Evolutionary conservation across 2,797 vertebrate genomes (phyloP).

Genomic region (Petrocephalus sullivani): DNA sequence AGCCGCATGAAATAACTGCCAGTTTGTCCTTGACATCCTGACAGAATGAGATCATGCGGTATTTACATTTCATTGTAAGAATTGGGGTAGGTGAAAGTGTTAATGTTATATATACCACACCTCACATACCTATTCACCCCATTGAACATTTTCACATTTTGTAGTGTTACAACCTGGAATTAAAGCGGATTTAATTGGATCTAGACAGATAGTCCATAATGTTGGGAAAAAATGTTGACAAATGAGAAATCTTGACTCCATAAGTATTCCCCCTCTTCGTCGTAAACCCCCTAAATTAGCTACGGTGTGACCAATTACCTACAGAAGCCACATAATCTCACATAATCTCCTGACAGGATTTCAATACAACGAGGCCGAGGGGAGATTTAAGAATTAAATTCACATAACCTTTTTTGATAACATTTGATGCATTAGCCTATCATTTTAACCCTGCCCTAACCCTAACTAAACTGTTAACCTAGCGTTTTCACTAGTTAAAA

Average conservation of each 20-base stretch:
- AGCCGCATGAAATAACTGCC: not conserved
- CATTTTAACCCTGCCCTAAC: not conserved
- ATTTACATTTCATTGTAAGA: conserved; percentile 8
- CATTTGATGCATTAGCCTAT: not conserved
- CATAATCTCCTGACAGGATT: not conserved
- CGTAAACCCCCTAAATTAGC: not conserved
- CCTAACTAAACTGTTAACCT: not conserved
- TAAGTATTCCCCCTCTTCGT: not conserved
- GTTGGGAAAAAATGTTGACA: not conserved
- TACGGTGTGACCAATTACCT: not conserved
- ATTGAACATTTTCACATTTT: not conserved
- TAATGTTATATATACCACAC: not conserved
- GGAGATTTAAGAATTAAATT: not conserved
- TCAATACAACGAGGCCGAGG: not conserved
- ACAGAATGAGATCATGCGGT: conserved; percentile 24
- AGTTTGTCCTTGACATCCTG: conserved; percentile 23
- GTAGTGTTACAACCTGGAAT: not conserved
- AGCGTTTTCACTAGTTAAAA: not conserved
- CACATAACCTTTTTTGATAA: not conserved
- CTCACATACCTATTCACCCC: not conserved
- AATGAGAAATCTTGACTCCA: not conserved
- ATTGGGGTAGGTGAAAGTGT: not conserved
- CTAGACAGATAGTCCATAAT: not conserved
- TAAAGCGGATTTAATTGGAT: not conserved
- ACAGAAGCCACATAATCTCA: not conserved